Evolutionary conservation across 2,113 vertebrate genomes (phyloP), one percentile per base, ranked within the genome.

Genomic region (Silurus asotus): DNA sequence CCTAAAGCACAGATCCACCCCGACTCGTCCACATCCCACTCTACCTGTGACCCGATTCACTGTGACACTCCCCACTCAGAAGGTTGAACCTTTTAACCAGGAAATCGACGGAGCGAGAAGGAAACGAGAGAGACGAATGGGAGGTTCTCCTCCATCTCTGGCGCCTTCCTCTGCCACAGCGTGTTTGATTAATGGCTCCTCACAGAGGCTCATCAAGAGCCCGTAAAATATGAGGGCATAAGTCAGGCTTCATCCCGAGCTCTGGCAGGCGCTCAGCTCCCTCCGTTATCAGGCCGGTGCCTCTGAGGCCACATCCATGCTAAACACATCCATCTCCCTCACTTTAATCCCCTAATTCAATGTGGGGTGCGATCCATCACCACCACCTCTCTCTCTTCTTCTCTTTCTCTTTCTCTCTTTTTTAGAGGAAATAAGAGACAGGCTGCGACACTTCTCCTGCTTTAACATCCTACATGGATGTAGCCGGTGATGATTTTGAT

Each of bases 221-320:
- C 90, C 87, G 89, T 92, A 86, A 90, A 89, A 91, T 90, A 90
- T 89, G 86, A 90, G 89, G 90, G 86, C 89, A 89, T 87, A 90
- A 87, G 88, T 92, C 89, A 89, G 88, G 80, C 69, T 88, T 84
- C 85, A 88, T 87, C 89, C 76, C 70, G 37, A 75, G 81, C 72
- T 88, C 86, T 90, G 89, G 87, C 90, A 89, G 87, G 67, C 77
- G 81, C 87, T 92, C 90, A 88, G 87, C 62, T 83, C 84, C 70
- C 79, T 51, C 81, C 80, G 64, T 88, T 83, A 89, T 86, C 89
- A 67, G 85, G n/a, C 20, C 20, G 51, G 81, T 56, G 82, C 84
- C 82, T 89, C 87, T 25, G 81, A 87, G 90, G 76, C 78, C 85
- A 59, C 58, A 53, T 76, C 53, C 37, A 25, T 75, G 17, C 88